These are phyloP conservation scores for Craseonycteris thonglongyai DNA, from an alignment of 2,113 vertebrate species.

Conservation along the genomic window DNA sequence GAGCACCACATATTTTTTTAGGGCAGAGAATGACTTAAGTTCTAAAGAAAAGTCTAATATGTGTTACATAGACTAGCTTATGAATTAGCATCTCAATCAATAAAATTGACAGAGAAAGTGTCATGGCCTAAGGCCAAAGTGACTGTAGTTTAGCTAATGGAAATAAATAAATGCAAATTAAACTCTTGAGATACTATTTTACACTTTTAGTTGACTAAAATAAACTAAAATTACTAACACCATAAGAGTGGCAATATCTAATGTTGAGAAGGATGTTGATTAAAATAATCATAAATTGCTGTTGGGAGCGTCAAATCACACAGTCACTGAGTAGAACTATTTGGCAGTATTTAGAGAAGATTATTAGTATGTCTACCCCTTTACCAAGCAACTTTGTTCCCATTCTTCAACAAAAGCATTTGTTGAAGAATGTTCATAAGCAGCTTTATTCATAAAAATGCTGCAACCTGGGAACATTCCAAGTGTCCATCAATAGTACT, in stretches of 20 bases:
- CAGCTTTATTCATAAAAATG: background rate
- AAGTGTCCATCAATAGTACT: background rate
- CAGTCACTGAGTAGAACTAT: background rate
- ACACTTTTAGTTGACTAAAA: background rate
- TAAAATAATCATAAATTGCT: background rate
- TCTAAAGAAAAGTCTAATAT: background rate
- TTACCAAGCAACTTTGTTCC: background rate
- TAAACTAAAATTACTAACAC: background rate
- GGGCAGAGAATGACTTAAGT: background rate
- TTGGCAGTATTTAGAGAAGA: background rate
- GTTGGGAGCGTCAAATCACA: background rate
- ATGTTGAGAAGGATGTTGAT: background rate
- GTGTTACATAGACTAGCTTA: background rate
- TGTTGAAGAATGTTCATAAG: background rate
- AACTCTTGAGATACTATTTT: background rate
- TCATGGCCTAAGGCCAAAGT: background rate
- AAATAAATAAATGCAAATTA: slow-evolving; percentile 13
- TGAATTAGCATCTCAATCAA: background rate
- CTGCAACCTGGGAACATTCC: background rate
- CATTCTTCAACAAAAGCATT: background rate
- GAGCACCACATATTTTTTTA: background rate
- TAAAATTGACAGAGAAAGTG: background rate
- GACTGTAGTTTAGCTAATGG: background rate
- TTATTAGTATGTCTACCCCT: background rate
- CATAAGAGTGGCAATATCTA: background rate